Conservation (phyloP, 1,140 invertebrate genomes). For the Adoxophyes honmai region DNA sequence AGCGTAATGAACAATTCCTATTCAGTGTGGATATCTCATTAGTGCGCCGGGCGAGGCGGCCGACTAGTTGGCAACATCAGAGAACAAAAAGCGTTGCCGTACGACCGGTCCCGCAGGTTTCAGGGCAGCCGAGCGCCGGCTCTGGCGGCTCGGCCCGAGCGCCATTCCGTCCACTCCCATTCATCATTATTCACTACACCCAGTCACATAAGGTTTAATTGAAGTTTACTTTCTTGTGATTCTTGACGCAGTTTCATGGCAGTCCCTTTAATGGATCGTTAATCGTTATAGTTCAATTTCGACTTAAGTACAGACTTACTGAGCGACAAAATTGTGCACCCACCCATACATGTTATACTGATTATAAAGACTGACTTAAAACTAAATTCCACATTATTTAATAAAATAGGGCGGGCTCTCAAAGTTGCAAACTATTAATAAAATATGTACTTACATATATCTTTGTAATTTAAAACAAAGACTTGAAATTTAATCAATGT, state of each 20-base stretch:
- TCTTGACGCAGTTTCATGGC: neutral
- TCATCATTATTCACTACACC: constrained; percentile 12
- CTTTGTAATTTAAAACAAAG: no score
- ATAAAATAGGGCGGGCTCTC: no score
- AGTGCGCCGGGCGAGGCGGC: constrained; percentile 20
- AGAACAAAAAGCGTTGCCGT: constrained; percentile 43
- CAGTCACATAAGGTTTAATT: constrained; percentile 2
- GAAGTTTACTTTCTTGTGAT: neutral
- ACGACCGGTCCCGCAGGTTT: constrained; percentile 60
- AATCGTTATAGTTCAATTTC: no score
- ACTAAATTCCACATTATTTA: no score
- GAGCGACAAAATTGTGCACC: no score
- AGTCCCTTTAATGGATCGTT: no score
- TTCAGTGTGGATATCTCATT: constrained; percentile 29
- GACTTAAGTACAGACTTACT: no score
- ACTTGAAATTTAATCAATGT: no score
- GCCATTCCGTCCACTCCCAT: neutral
- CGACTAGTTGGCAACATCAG: constrained; percentile 23
- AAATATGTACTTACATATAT: no score
- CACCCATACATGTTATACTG: no score
- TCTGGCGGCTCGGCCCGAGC: neutral
- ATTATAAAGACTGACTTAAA: no score
- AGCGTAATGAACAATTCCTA: constrained; percentile 30
- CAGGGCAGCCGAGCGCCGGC: neutral
- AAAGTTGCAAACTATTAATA: no score